Percentiles rank a stretch among this genome's conserved stretches.
Evolutionary conservation across 2,113 vertebrate species (phyloP).

Genomic region (Agapornis roseicollis): DNA sequence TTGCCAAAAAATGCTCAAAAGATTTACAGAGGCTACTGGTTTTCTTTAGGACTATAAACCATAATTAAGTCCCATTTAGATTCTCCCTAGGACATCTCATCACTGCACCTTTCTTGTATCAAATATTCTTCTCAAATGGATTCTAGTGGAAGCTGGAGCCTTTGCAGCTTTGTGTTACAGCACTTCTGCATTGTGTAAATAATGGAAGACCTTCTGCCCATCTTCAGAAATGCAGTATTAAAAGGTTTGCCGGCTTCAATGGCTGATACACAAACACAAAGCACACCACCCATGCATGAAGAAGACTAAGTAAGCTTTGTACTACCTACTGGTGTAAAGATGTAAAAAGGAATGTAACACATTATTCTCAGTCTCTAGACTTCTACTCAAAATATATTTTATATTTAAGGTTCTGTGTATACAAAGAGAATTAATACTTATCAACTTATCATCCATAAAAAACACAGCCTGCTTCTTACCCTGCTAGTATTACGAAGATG

Average conservation of each 20-base stretch:
- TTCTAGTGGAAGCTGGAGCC: not conserved
- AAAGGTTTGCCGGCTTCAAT: not conserved
- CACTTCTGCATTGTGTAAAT: not conserved
- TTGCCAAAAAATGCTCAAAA: not conserved
- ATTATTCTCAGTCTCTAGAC: not conserved
- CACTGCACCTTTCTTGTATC: not conserved
- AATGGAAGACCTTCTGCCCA: not conserved
- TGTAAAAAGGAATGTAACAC: not conserved
- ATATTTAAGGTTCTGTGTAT: not conserved
- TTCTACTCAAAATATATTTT: not conserved
- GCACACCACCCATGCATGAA: not conserved
- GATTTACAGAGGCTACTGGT: not conserved
- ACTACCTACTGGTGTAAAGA: not conserved
- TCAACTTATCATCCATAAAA: not conserved
- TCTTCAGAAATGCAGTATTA: not conserved
- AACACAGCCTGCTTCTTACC: not conserved
- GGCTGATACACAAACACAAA: not conserved
- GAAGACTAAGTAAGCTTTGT: not conserved
- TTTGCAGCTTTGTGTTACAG: not conserved
- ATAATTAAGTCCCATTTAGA: not conserved
- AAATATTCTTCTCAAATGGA: not conserved
- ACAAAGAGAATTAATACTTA: not conserved
- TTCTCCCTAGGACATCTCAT: not conserved
- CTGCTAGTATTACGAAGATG: not conserved
- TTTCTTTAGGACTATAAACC: not conserved